Percentiles rank a stretch among this genome's conserved stretches.
Evolutionary conservation across 2,113 vertebrate species (phyloP).

Genomic region (Rhombomys opimus): DNA sequence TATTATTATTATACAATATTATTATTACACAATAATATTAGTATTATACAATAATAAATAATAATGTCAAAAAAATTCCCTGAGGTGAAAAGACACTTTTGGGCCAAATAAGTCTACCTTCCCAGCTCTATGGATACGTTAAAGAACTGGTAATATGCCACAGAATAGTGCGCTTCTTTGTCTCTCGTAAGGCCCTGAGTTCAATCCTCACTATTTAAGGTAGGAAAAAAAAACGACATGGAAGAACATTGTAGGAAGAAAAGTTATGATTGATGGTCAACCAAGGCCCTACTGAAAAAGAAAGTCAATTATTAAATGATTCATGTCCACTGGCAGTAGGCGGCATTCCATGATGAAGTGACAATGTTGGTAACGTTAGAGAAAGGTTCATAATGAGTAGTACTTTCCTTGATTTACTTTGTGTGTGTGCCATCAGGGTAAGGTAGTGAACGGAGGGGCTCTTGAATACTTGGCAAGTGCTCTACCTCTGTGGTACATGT

Average conservation of each 20-base stretch:
- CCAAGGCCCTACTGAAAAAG: no score
- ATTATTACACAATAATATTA: background rate
- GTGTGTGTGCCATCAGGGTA: background rate
- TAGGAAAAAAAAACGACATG: background rate
- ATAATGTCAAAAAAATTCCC: background rate
- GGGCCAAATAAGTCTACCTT: background rate
- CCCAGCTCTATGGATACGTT: background rate
- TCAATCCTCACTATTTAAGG: background rate
- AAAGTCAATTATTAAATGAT: background rate
- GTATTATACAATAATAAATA: no score
- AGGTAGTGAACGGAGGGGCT: background rate
- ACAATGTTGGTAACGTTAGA: background rate
- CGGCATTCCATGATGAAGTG: no score
- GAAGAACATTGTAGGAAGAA: background rate
- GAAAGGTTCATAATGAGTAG: background rate
- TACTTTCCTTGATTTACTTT: background rate
- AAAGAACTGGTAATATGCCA: background rate
- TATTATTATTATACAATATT: no score
- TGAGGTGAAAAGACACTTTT: background rate
- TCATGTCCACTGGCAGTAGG: no score
- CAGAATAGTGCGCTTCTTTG: background rate
- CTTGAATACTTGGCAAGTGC: background rate
- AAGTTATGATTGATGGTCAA: background rate
- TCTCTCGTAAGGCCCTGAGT: background rate
- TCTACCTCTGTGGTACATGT: background rate